Base-by-base conservation (phyloP, 2,113 vertebrate genomes). In the Zosterops borbonicus region DNA sequence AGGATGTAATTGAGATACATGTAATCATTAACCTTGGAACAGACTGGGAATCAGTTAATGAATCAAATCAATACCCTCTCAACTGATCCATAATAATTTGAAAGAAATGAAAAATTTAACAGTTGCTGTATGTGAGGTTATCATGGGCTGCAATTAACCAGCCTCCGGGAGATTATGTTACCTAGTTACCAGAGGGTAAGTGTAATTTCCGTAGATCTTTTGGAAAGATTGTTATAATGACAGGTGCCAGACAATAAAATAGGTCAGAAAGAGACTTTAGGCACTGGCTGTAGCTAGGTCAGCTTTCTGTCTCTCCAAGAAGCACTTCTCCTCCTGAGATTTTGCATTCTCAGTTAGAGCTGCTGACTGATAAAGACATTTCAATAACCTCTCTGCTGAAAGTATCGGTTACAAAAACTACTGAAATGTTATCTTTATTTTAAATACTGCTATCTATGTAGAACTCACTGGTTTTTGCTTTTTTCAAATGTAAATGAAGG, bases 21-120 rank as follows among this genome's bases (percentile, higher is more conserved):
- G 98, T 98, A 98, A 99, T 99, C 98, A 99, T 99, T 99, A 99
- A 99, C 99, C 99, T 99, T 99, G 98, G 98, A 98, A 98, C 98
- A 97, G 98, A 97, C 98, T 98, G 98, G 96, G 98, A 98, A 98
- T 98, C 98, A 97, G 98, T 98, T 99, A 99, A 99, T 99, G 98
- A 99, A 99, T 99, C 98, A 99, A 99, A 99, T 99, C 99, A 99
- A 99, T 99, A 99, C 98, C 97, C 98, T 99, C 98, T 99, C 98
- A 98, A 98, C 98, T 99, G 99, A 99, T 99, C 99, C 99, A 99
- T 99, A 99, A 99, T 99, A 99, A 99, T 99, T 99, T 98, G 98
- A 99, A 99, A 99, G 98, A 99, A 98, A 99, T 99, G 98, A 99
- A 99, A 99, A 99, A 99, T 99, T 98, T 99, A 99, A 98, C 98